Evolutionary conservation across 2,797 vertebrate genomes (phyloP), one percentile per base, ranked within the genome.

Genomic region (Champsocephalus gunnari): DNA sequence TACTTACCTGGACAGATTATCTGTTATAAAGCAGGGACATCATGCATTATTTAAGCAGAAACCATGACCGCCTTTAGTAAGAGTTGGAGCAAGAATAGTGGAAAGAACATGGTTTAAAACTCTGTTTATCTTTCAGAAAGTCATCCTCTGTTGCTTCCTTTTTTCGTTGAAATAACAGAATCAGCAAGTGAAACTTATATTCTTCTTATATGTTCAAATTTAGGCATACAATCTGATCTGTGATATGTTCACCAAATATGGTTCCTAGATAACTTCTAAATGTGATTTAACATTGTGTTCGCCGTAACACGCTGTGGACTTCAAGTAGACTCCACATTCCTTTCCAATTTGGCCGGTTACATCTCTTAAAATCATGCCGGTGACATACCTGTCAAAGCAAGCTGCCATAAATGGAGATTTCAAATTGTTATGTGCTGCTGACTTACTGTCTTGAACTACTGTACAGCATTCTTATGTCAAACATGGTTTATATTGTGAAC

Each of bases 161-260:
- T 12, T 12, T 9, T 16, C 68, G 11, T 0, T 3, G 11, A 10
- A 2, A 45, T 53, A 54, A 50, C 72, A 55, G 17, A 48, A 9
- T 50, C 59, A 65, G 48, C 64, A 60, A 70, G 54, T 49, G 21
- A 68, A 41, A 69, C 38, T 5, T 38, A 21, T 43, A 0, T 65
- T 50, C 54, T 60, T 62, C 47, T n/a, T n/a, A 81, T 81, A 85
- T 92, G 87, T 82, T 86, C 79, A 75, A 78, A 85, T 87, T 89
- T 86, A 88, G 61, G 34, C 77, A 41, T 68, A 74, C 51, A 68
- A 75, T 73, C 67, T 64, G 55, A 73, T 83, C 76, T 83, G 71
- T 73, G 76, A 87, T 81, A 80, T 71, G 58, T 68, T 81, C 54
- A 73, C 84, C 89, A 92, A 91, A 90, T 92, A 90, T 86, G 90